phyloP scores from a whole-genome alignment of 2,888 invertebrate genomes.

The Ferdinandea cuprea region DNA sequence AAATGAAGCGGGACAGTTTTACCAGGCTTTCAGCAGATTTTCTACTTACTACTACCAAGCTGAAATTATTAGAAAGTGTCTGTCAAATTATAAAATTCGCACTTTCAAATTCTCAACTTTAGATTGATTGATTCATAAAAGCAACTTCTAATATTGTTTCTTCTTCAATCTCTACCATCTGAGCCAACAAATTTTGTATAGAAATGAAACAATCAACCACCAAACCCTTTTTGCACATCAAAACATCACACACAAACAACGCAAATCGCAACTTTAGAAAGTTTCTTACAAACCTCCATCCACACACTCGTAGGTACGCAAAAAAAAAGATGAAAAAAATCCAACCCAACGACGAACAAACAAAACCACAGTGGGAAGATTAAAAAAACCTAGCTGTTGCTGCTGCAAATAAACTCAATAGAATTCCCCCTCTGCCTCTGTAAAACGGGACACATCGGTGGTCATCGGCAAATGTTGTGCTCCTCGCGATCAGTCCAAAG shows the following conservation, averaged over 20 bases:
- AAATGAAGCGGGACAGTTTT: too few species aligned
- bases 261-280: constrained; percentile 44
- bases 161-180: not conserved
- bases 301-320: constrained; percentile 6
- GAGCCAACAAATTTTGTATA: not conserved
- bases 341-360: constrained; percentile 1
- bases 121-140: too few species aligned
- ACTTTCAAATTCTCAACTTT: too few species aligned
- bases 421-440: constrained; percentile 7
- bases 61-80: too few species aligned
- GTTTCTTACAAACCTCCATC: constrained; percentile 11
- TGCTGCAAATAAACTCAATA: constrained; percentile 51
- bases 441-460: constrained; percentile 31
- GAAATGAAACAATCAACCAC: not conserved
- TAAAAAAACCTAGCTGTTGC: constrained; percentile 38
- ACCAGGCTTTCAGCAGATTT: too few species aligned
- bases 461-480: not conserved
- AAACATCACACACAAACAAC: constrained; percentile 1
- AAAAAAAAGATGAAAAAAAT: constrained; percentile 27
- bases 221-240: constrained; percentile 8
- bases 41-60: too few species aligned
- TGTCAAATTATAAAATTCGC: too few species aligned
- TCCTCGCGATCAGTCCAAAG: constrained; percentile 11
- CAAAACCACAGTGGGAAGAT: constrained; percentile 43
- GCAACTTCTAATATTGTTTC: too few species aligned